A percentile compares a stretch with the other conserved stretches of the same genome.
These are phyloP conservation scores for Ctenicera cuprea DNA, from an alignment of 2,888 invertebrate species.

Conservation along the genomic window DNA sequence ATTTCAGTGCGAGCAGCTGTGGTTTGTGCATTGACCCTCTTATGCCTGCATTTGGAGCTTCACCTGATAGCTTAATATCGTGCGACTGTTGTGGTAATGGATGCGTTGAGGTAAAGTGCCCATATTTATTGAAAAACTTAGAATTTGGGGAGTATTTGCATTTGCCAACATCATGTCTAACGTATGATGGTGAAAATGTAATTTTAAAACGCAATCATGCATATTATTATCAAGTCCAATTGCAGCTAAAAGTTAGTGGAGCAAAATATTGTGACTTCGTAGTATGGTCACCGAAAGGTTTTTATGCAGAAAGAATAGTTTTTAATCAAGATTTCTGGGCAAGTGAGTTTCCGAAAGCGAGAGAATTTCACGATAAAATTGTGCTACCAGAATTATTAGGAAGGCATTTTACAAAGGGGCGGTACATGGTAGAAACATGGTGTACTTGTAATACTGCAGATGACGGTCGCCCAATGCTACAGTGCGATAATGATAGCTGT, in stretches of 20 bases:
- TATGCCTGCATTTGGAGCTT: neutral
- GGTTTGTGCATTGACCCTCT: neutral
- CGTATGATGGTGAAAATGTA: neutral
- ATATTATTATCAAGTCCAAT: slow-evolving; percentile 29
- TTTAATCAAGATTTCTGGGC: slow-evolving; percentile 1
- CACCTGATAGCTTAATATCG: neutral
- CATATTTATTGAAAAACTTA: neutral
- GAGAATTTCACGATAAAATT: neutral
- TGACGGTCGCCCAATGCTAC: slow-evolving; percentile 13
- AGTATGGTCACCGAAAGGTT: neutral
- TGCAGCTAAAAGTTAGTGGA: slow-evolving; percentile 9
- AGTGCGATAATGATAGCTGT: slow-evolving; percentile 11
- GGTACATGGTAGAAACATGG: neutral
- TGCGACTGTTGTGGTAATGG: slow-evolving; percentile 1
- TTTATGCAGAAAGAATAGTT: slow-evolving; percentile 1
- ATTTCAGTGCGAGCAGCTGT: neutral
- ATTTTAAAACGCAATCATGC: slow-evolving; percentile 1
- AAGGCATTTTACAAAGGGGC: slow-evolving; percentile 26
- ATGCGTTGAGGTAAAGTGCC: slow-evolving; percentile 1
- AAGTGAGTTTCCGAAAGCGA: slow-evolving; percentile 8
- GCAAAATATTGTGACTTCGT: slow-evolving; percentile 31
- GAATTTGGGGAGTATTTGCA: too few species aligned
- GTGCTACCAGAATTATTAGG: slow-evolving; percentile 16
- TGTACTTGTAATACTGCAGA: slow-evolving; percentile 12
- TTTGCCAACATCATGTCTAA: too few species aligned